phyloP scores from a whole-genome alignment of 2,888 invertebrate genomes.

The Melanophora roralis region DNA sequence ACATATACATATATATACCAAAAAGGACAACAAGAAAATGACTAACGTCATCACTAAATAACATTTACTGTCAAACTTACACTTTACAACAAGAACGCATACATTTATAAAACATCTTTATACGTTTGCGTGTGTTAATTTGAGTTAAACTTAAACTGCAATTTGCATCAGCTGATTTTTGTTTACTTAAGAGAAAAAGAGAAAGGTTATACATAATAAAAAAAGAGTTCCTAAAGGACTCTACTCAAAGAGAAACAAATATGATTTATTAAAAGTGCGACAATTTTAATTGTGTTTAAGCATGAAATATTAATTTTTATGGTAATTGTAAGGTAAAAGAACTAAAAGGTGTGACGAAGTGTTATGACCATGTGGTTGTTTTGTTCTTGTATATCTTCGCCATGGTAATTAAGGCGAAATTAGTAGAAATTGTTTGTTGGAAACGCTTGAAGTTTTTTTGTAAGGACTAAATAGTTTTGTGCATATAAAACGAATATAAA shows the following conservation, averaged over 20 bases:
- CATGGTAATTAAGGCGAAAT: not conserved
- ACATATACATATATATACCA: conserved; percentile 7
- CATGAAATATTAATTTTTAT: not conserved
- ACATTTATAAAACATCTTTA: not conserved
- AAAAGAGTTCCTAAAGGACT: not conserved
- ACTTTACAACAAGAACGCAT: not conserved
- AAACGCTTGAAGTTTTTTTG: too few species aligned
- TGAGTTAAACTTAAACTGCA: conserved; percentile 58
- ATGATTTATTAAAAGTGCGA: not conserved
- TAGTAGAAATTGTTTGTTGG: not conserved
- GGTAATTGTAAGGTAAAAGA: not conserved
- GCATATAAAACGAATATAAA: too few species aligned
- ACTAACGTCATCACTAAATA: conserved; percentile 61
- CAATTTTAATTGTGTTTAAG: conserved; percentile 8
- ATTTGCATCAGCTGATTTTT: conserved; percentile 28
- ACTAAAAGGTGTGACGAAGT: not conserved
- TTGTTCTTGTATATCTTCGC: not conserved
- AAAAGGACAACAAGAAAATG: conserved; percentile 53
- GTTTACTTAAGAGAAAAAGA: conserved; percentile 12
- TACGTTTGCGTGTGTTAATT: not conserved
- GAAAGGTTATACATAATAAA: not conserved
- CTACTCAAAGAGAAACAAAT: not conserved
- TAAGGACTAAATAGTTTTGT: too few species aligned
- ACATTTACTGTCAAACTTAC: conserved; percentile 39
- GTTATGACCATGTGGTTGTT: not conserved